Evolutionary conservation across 2,113 vertebrate genomes (phyloP), one percentile per base, ranked within the genome.

Genomic region (Tapirus terrestris): DNA sequence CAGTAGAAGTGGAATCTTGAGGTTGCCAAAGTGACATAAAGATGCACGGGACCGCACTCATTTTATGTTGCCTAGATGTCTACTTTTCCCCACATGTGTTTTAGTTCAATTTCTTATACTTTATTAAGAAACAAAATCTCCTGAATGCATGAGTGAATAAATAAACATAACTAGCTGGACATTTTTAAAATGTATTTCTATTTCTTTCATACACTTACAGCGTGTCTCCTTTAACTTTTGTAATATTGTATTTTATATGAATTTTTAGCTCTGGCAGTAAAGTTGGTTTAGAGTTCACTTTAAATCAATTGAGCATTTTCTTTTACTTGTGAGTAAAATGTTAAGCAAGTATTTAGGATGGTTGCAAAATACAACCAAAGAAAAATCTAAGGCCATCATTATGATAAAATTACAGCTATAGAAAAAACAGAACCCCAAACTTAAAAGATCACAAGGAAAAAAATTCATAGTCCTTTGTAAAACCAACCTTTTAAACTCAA

Each of bases 331-430:
- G 77, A 79, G 75, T 51, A 73, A 95, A 88, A 92, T 81, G 76
- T 81, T 95, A 67, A 87, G 68, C 61, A 96, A 90, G 67, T 60
- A 82, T 86, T 39, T 39, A 72, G 56, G 83, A 68, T 81, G 31
- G 58, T 76, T 97, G 58, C 27, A 95, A 96, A 96, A 94, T 61
- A 3, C 75, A 93, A 92, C 65, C 70, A 61, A 84, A 92, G 31
- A 90, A 81, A 75, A 70, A 70, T 73, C 51, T 61, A 96, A 97
- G 95, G 48, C 63, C 39, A 83, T 95, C 72, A 95, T 97, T 95
- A 96, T 89, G 91, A 80, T 81, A 94, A 96, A 98, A 97, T 96
- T 88, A 91, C 23, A 96, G 56, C 75, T 89, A 68, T 92, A 67
- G 77, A 77, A 82, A 95, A 90, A 81, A 36, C 56, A 0, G n/a